Conservation (phyloP, 2,113 vertebrate species). For the Lates calcarifer region DNA sequence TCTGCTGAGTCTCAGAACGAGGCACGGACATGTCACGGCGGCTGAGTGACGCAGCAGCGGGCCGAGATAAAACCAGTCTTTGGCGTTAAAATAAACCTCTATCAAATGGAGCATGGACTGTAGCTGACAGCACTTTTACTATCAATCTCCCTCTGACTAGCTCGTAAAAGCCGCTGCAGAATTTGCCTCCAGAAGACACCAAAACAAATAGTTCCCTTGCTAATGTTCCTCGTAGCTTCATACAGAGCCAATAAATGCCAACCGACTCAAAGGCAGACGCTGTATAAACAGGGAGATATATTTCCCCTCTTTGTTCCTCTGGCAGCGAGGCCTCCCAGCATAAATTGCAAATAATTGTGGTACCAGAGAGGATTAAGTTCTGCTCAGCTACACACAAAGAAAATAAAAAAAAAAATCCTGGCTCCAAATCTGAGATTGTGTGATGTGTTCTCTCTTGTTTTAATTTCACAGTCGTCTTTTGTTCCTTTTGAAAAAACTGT, state of each 20-base stretch:
- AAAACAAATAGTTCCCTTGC: conserved; percentile 19
- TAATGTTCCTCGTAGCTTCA: conserved; percentile 22
- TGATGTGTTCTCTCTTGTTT: conserved; percentile 33
- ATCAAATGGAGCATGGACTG: conserved; percentile 15
- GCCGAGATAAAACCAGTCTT: background rate
- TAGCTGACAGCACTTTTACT: conserved; percentile 47
- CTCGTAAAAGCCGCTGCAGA: conserved; percentile 20
- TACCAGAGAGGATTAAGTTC: conserved; percentile 44
- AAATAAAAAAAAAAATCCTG: conserved; percentile 15
- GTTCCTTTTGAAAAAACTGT: background rate
- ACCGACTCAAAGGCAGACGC: conserved; percentile 7
- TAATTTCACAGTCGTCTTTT: background rate
- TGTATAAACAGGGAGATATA: conserved; percentile 36
- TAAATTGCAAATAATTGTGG: conserved; percentile 56
- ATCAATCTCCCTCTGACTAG: conserved; percentile 47
- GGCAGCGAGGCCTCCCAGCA: conserved; percentile 32
- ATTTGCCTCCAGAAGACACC: background rate
- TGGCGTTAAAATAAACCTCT: conserved; percentile 26
- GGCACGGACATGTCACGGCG: conserved; percentile 9
- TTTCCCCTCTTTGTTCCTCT: conserved; percentile 44
- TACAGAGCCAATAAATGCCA: conserved; percentile 52
- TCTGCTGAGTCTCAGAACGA: background rate
- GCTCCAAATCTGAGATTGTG: conserved; percentile 9
- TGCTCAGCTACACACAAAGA: conserved; percentile 11
- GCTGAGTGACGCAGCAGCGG: background rate